These are phyloP conservation scores for Chironomus tentans DNA, from an alignment of 2,888 invertebrate genomes.

Conservation along the genomic window DNA sequence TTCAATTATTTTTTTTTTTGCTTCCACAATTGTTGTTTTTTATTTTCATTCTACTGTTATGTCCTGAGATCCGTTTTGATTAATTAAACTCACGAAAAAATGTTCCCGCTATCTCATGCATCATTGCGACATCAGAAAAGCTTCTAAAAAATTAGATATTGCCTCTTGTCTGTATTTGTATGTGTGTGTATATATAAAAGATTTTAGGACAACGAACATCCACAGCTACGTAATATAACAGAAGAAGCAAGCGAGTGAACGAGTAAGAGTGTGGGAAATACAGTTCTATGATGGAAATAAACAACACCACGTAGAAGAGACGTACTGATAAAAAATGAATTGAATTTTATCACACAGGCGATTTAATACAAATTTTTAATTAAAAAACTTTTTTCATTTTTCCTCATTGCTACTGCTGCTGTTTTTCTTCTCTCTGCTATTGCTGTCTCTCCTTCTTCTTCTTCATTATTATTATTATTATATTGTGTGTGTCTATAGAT, in stretches of 20 bases:
- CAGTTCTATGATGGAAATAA: not conserved
- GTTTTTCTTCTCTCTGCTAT: not conserved
- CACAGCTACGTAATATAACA: too few relatives aligned
- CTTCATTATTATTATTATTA: not conserved
- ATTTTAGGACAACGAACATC: too few relatives aligned
- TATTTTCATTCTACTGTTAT: not conserved
- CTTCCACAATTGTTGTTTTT: not conserved
- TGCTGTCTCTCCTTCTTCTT: not conserved
- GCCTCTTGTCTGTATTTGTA: not conserved
- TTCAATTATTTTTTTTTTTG: slow-evolving; percentile 22
- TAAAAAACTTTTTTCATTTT: slow-evolving; percentile 26
- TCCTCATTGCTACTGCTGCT: slow-evolving; percentile 5
- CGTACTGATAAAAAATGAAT: slow-evolving; percentile 26
- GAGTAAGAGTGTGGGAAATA: not conserved
- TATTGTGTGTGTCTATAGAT: not conserved
- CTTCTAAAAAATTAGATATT: slow-evolving; percentile 21
- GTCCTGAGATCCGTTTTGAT: slow-evolving; percentile 23
- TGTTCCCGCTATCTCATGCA: slow-evolving; percentile 3
- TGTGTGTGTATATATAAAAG: too few relatives aligned
- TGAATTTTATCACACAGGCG: slow-evolving; percentile 27
- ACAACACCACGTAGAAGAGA: slow-evolving; percentile 1
- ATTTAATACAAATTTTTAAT: slow-evolving; percentile 26
- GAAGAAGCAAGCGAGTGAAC: not conserved
- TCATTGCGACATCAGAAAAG: slow-evolving; percentile 26
- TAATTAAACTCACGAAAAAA: slow-evolving; percentile 27